These are phyloP conservation scores for Clarias pachynema DNA, from an alignment of 2,797 vertebrate genomes.

Conservation along the genomic window DNA sequence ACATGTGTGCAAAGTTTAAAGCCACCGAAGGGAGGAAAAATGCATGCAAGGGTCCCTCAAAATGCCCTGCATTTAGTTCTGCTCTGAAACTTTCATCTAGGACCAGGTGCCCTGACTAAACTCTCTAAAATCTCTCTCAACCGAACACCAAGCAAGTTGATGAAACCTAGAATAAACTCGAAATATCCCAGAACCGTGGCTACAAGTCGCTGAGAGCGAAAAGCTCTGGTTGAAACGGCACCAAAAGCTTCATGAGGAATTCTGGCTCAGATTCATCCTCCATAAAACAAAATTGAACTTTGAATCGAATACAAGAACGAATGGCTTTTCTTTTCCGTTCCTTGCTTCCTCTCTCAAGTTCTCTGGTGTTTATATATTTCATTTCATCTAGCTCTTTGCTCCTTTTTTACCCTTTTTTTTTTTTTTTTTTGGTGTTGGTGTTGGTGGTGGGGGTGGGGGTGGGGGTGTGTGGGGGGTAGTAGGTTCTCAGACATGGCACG, in stretches of 20 bases:
- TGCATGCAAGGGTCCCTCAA: conserved; percentile 32
- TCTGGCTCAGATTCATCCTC: conserved; percentile 20
- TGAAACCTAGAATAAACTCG: conserved; percentile 64
- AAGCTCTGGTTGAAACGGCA: conserved; percentile 50
- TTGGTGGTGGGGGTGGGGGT: too few relatives aligned
- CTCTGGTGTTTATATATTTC: conserved; percentile 18
- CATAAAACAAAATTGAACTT: conserved; percentile 40
- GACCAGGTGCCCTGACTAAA: conserved; percentile 26
- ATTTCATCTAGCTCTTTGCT: conserved; percentile 14
- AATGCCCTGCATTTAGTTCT: conserved; percentile 28
- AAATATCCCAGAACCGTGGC: not conserved
- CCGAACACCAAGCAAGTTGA: conserved; percentile 60
- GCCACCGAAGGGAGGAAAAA: conserved; percentile 58
- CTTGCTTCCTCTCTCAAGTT: conserved; percentile 34
- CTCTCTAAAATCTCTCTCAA: not conserved
- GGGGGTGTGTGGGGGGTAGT: too few relatives aligned
- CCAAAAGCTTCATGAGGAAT: conserved; percentile 28
- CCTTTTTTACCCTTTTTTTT: conserved; percentile 1
- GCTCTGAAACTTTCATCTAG: conserved; percentile 48
- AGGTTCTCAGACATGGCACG: conserved; percentile 49
- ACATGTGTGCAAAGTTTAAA: conserved; percentile 77
- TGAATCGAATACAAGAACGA: conserved; percentile 9
- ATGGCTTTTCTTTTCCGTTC: conserved; percentile 29
- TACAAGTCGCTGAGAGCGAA: conserved; percentile 55
- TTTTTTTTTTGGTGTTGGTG: not conserved